Conservation (phyloP, 2,888 invertebrate genomes). For the Dicycla oo region DNA sequence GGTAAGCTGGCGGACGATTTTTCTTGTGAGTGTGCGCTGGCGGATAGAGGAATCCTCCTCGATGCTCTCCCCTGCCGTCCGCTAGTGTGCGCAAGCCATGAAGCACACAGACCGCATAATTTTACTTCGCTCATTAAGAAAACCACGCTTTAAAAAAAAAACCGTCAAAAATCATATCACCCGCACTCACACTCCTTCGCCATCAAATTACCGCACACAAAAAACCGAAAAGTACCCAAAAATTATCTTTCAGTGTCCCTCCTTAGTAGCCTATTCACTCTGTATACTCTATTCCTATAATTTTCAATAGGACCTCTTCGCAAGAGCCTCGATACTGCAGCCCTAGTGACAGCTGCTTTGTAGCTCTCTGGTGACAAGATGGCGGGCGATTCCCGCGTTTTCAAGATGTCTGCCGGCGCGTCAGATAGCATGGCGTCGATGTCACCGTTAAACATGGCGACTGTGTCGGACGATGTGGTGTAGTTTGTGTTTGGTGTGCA, state of each 20-base stretch:
- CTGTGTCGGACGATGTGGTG: constrained; percentile 81
- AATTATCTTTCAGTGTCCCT: constrained; percentile 87
- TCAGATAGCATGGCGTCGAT: constrained; percentile 88
- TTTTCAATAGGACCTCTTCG: constrained; percentile 82
- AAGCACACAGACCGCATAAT: constrained; percentile 8
- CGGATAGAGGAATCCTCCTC: too few relatives aligned
- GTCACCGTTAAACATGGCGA: constrained; percentile 85
- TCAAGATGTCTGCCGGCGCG: constrained; percentile 79
- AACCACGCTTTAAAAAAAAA: constrained; percentile 17
- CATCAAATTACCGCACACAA: constrained; percentile 54
- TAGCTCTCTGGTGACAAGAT: constrained; percentile 85
- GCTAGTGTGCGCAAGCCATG: too few relatives aligned
- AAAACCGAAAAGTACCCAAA: constrained; percentile 56
- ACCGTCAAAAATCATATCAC: constrained; percentile 36
- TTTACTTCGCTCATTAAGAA: background rate
- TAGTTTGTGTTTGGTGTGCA: constrained; percentile 90
- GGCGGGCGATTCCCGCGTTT: constrained; percentile 85
- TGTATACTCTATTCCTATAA: constrained; percentile 84
- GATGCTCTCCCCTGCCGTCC: too few relatives aligned
- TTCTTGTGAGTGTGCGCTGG: too few relatives aligned
- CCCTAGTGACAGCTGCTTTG: constrained; percentile 84
- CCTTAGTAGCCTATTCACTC: constrained; percentile 83
- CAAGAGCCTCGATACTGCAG: constrained; percentile 80
- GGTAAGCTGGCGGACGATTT: too few relatives aligned
- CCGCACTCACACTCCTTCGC: constrained; percentile 7